phyloP scores from a whole-genome alignment of 35 echinoderm and acorn worm species.

The Acanthaster planci region DNA sequence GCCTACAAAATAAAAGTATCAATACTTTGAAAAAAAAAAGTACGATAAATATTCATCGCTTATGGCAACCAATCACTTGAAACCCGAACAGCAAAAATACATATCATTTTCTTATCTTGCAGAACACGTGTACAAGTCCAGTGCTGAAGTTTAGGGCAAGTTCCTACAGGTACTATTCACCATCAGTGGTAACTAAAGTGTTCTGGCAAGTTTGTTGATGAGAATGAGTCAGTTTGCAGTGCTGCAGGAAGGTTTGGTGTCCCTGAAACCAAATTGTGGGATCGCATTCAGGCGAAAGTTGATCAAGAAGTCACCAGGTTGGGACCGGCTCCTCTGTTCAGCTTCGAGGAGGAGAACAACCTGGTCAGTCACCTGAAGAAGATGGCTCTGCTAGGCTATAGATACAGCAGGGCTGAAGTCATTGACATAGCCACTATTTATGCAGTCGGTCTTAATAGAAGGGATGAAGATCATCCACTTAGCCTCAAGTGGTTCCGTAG shows the following conservation, averaged over 20 bases:
- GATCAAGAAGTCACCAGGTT: background rate
- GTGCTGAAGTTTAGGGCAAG: too few relatives aligned
- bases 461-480: background rate
- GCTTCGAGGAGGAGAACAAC: background rate
- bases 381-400: background rate
- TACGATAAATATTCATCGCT: too few relatives aligned
- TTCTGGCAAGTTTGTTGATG: too few relatives aligned
- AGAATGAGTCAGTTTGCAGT: background rate
- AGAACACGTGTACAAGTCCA: too few relatives aligned
- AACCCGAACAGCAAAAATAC: too few relatives aligned
- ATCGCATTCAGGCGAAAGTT: background rate
- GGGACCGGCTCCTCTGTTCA: background rate
- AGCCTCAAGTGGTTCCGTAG: background rate
- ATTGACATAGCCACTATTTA: background rate
- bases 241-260: background rate
- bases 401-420: background rate
- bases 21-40: too few relatives aligned
- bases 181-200: too few relatives aligned
- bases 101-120: too few relatives aligned
- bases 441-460: background rate
- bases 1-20: too few relatives aligned
- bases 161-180: too few relatives aligned
- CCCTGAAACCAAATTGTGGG: background rate
- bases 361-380: background rate
- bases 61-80: too few relatives aligned